These are phyloP conservation scores for Aleadryas rufinucha DNA, from an alignment of 2,113 vertebrate genomes.

Conservation along the genomic window DNA sequence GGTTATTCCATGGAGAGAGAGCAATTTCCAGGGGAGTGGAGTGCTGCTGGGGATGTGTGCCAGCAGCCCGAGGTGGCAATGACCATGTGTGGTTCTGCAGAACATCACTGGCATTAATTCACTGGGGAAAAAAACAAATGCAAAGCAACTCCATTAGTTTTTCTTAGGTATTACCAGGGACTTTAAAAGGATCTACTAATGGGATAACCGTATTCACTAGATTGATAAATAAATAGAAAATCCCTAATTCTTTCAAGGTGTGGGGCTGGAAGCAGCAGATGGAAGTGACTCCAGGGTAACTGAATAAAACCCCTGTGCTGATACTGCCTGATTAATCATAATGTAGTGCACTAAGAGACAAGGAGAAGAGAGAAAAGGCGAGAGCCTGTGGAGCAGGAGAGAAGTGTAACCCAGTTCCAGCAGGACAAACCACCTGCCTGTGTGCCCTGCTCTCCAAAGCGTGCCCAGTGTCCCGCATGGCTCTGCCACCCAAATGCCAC, in stretches of 20 bases:
- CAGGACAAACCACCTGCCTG: not conserved
- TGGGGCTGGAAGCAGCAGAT: not conserved
- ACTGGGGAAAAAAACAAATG: not conserved
- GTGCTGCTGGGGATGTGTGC: conserved; percentile 18
- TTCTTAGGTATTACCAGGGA: conserved; percentile 43
- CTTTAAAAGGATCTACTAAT: conserved; percentile 59
- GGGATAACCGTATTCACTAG: conserved; percentile 55
- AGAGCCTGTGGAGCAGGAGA: not conserved
- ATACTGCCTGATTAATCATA: not conserved
- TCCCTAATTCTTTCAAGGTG: not conserved
- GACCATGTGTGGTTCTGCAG: conserved; percentile 35
- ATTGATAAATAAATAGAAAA: conserved; percentile 69
- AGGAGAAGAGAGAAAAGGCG: not conserved
- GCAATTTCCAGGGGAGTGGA: not conserved
- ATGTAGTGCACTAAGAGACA: not conserved
- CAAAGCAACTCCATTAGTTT: conserved; percentile 55
- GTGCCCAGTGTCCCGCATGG: not conserved
- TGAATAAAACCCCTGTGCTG: not conserved
- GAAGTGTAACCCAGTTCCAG: not conserved
- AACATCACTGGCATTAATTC: conserved; percentile 29
- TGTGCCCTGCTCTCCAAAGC: not conserved
- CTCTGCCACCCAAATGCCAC: not conserved
- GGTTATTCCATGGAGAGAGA: not conserved
- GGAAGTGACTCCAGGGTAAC: not conserved
- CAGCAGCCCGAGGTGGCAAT: conserved; percentile 11